phyloP scores from a whole-genome alignment of 1,140 invertebrate genomes.

The Sycophaga agraensis region DNA sequence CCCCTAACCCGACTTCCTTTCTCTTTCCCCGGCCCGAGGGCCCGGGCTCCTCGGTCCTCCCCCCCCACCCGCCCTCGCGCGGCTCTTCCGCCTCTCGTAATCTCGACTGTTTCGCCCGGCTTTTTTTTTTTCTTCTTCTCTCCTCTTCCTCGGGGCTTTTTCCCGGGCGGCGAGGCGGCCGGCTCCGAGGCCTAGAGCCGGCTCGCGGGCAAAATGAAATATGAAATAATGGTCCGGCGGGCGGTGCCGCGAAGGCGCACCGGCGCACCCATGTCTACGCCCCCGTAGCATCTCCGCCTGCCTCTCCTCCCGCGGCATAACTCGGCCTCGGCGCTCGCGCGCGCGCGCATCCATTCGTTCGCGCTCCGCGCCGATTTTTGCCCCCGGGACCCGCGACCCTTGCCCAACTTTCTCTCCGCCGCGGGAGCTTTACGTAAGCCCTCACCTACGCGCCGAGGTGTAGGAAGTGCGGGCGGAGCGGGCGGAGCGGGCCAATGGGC shows the following conservation, averaged over 20 bases:
- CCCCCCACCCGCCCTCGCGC: conserved; percentile 36
- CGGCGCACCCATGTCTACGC: conserved; percentile 56
- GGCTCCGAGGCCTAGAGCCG: too few relatives aligned
- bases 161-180: too few relatives aligned
- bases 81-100: conserved; percentile 19
- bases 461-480: too few relatives aligned
- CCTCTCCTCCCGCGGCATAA: too few relatives aligned
- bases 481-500: too few relatives aligned
- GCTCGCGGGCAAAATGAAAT: conserved; percentile 55
- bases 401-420: neutral
- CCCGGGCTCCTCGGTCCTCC: conserved; percentile 27
- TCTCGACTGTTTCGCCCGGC: conserved; percentile 17
- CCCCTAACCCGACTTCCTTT: conserved; percentile 17
- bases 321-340: conserved; percentile 14
- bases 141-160: too few relatives aligned
- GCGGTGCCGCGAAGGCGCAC: conserved; percentile 22
- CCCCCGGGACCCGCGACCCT: too few relatives aligned
- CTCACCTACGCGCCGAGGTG: too few relatives aligned
- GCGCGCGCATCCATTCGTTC: conserved; percentile 4
- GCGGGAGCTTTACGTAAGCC: too few relatives aligned
- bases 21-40: conserved; percentile 11
- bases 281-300: conserved; percentile 39
- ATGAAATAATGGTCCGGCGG: conserved; percentile 54
- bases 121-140: conserved; percentile 10
- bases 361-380: too few relatives aligned